Evolutionary conservation across 2,888 invertebrate species (phyloP), one percentile per base, ranked within the genome.

Genomic region (Panorpa germanica): DNA sequence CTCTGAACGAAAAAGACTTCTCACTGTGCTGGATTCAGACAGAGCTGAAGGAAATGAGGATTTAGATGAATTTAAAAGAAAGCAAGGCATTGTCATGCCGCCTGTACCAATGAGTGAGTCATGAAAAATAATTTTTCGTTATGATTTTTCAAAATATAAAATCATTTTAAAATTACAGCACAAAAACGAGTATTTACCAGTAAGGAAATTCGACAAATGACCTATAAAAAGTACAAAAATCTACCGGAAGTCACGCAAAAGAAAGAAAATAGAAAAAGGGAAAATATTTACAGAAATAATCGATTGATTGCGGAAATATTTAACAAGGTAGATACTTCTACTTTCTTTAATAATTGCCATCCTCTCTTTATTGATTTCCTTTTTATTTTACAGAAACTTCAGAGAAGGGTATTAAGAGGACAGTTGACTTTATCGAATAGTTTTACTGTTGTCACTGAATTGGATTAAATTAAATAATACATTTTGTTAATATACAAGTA

Each of bases 231-330:
- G 36, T 81, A 77, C 48, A 62, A 65, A 42, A 66, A 65, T 14
- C 51, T 81, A 35, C 72, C 77, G 2, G 82, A 83, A 56, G 73
- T 80, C 3, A 53, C 68, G 34, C 61, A 62, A 35, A 75, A 70
- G 43, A 63, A 65, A 38, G 62, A 65, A 28, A 59, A 63, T 4
- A 49, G 57, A 12, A 63, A 59, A 32, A 65, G 70, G 39, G 65
- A 72, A 41, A 63, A 62, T 27, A 57, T 62, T 2, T 65, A 63
- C 43, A 66, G 65, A 39, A 70, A 73, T 6, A 82, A 82, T 54
- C 63, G 73, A 39, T 49, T 81, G 16, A 69, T 83, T 63, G 71
- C 72, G 2, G 67, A 71, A 47, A 61, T 80, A 34, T 83, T 81
- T 50, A 75, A 75, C 46, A 71, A 65, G 61, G 78, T 77, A 53